A percentile compares a stretch with the other conserved stretches of the same genome.
phyloP scores from a whole-genome alignment of 2,888 invertebrate species.

The Spilosoma lubricipeda region DNA sequence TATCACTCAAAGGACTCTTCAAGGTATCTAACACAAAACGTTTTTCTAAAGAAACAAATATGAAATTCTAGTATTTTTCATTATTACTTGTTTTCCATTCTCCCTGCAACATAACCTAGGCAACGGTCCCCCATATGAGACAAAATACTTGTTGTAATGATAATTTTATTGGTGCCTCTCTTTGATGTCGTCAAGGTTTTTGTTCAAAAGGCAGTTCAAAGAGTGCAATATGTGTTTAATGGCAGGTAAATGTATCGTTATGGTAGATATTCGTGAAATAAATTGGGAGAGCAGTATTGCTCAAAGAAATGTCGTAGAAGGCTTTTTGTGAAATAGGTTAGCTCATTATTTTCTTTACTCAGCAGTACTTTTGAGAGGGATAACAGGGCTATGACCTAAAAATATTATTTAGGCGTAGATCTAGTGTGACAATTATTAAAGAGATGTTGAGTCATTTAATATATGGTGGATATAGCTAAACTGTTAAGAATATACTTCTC shows the following conservation, averaged over 20 bases:
- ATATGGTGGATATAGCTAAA: too few species aligned
- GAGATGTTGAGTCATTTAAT: neutral
- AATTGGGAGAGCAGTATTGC: conserved; percentile 15
- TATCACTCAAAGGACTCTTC: too few species aligned
- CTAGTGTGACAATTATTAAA: neutral
- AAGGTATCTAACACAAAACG: too few species aligned
- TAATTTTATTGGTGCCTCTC: conserved; percentile 51
- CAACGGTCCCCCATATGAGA: conserved; percentile 17
- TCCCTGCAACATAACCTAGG: conserved; percentile 14
- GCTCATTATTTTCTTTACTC: conserved; percentile 8
- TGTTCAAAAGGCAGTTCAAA: conserved; percentile 25
- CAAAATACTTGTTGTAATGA: conserved; percentile 39
- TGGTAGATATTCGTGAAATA: conserved; percentile 20
- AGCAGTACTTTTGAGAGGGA: neutral
- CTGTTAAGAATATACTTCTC: too few species aligned
- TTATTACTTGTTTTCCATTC: neutral
- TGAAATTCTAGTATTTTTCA: neutral
- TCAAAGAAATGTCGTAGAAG: conserved; percentile 12
- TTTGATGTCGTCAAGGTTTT: conserved; percentile 41
- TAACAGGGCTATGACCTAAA: neutral
- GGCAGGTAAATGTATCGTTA: conserved; percentile 36
- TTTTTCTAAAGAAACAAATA: neutral
- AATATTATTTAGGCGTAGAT: neutral
- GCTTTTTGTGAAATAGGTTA: conserved; percentile 13
- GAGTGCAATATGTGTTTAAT: conserved; percentile 40